phyloP scores from a whole-genome alignment of 2,888 invertebrate genomes.

The Serripes groenlandicus region DNA sequence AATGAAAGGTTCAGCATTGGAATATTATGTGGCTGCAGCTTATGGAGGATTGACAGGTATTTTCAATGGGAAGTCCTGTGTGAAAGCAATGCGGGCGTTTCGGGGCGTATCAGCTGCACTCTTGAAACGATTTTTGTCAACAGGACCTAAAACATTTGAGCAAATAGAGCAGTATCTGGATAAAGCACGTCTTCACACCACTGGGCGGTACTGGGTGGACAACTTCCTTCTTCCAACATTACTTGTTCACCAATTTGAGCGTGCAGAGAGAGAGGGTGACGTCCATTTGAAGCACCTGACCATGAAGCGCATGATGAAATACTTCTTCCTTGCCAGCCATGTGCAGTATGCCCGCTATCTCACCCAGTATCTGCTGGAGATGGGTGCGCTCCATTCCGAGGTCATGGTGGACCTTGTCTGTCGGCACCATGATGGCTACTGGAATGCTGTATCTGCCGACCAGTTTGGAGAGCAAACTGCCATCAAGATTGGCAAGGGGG shows the following conservation, averaged over 20 bases:
- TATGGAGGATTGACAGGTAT: conserved; percentile 21
- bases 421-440: conserved; percentile 6
- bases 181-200: conserved; percentile 9
- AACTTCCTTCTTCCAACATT: conserved; percentile 25
- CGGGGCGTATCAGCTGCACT: conserved; percentile 19
- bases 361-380: too few relatives aligned
- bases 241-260: conserved; percentile 27
- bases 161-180: conserved; percentile 21
- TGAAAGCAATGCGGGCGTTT: conserved; percentile 26
- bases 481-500: too few relatives aligned
- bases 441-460: not conserved
- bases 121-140: conserved; percentile 1
- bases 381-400: too few relatives aligned
- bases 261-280: conserved; percentile 36
- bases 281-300: not conserved
- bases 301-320: not conserved
- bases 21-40: conserved; percentile 26
- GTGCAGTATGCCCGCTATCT: not conserved
- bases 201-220: conserved; percentile 28
- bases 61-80: conserved; percentile 29
- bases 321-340: not conserved
- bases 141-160: conserved; percentile 16
- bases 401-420: conserved; percentile 5
- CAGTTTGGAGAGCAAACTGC: not conserved
- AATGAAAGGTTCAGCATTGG: conserved; percentile 25